Conservation (phyloP, 2,888 invertebrate species). For the Sarcophaga subvicina region DNA sequence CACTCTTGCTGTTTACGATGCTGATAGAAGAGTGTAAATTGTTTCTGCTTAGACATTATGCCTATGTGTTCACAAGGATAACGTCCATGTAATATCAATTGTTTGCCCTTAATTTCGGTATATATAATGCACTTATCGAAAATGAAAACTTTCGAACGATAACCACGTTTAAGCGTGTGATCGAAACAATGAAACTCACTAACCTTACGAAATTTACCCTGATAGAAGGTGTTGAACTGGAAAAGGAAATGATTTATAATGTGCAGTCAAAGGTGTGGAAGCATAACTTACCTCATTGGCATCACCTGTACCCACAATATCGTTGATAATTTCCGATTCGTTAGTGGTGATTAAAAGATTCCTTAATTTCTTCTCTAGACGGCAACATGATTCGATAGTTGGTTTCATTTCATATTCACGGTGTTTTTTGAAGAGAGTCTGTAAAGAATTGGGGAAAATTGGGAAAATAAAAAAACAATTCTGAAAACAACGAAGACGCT, state of each 20-base stretch:
- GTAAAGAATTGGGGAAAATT: neutral
- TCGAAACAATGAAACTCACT: constrained; percentile 79
- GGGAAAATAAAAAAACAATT: neutral
- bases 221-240: constrained; percentile 80
- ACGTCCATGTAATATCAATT: constrained; percentile 79
- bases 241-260: constrained; percentile 16
- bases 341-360: constrained; percentile 79
- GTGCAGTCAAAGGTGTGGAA: neutral
- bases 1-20: constrained; percentile 80
- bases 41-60: constrained; percentile 76
- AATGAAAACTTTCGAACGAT: constrained; percentile 80
- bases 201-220: constrained; percentile 81
- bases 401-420: constrained; percentile 79
- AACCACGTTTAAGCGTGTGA: constrained; percentile 77
- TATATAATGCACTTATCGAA: constrained; percentile 81
- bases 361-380: constrained; percentile 80
- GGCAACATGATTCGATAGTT: constrained; percentile 80
- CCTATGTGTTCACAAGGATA: constrained; percentile 81
- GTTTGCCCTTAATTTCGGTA: constrained; percentile 80
- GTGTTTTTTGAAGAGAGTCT: constrained; percentile 79
- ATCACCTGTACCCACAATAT: constrained; percentile 80
- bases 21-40: constrained; percentile 80
- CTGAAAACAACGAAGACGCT: neutral
- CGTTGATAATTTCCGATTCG: constrained; percentile 81
- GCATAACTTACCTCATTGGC: constrained; percentile 71